These are phyloP conservation scores for Otus scops DNA, from an alignment of 2,797 vertebrate species.

Conservation along the genomic window DNA sequence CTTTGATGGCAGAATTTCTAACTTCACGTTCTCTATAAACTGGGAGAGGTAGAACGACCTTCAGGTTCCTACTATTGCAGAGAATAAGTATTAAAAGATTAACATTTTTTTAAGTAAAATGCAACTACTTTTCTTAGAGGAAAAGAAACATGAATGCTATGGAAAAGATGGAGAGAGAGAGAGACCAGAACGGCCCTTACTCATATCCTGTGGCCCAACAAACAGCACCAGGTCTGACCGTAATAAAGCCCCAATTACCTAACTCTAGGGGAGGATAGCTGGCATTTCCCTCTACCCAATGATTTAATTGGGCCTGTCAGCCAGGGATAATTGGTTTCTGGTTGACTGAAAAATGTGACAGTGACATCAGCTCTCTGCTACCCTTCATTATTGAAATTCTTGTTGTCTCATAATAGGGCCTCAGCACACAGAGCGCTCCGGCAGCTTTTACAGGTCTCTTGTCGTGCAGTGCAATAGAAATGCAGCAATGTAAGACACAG, in stretches of 20 bases:
- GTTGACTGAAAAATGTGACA: constrained; percentile 48
- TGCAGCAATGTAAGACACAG: neutral
- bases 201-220: neutral
- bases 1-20: neutral
- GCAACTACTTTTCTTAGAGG: neutral
- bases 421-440: neutral
- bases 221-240: neutral
- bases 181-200: neutral
- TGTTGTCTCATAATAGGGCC: neutral
- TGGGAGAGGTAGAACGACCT: neutral
- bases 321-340: constrained; percentile 57
- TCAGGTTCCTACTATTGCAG: neutral
- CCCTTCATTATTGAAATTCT: constrained; percentile 44
- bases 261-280: neutral
- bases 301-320: constrained; percentile 55
- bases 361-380: constrained; percentile 57
- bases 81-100: neutral
- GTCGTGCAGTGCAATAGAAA: neutral
- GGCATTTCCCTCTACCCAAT: neutral
- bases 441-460: neutral
- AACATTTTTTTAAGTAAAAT: neutral
- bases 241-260: constrained; percentile 5
- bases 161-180: neutral
- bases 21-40: neutral
- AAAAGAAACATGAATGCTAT: neutral